Evolutionary conservation across 2,113 vertebrate genomes (phyloP).

Genomic region (Lethenteron camtschaticum): DNA sequence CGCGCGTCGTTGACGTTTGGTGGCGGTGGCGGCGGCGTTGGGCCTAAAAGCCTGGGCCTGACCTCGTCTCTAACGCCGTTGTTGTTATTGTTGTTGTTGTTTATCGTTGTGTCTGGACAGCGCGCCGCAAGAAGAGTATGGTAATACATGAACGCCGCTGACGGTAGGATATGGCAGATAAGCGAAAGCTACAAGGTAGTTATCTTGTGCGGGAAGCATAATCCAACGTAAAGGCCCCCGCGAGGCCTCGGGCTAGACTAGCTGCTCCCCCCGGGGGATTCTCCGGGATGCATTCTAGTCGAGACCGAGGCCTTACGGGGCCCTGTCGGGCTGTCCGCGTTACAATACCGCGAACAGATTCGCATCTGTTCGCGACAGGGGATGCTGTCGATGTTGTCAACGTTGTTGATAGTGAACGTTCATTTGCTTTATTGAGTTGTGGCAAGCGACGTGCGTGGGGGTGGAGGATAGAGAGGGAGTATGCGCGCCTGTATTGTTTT

Average conservation of each 20-base stretch:
- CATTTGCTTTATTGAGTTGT: too few species aligned
- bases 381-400: too few species aligned
- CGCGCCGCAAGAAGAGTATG: conserved; percentile 3
- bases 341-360: not conserved
- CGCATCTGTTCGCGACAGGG: not conserved
- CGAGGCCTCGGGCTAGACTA: not conserved
- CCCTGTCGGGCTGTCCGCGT: not conserved
- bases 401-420: too few species aligned
- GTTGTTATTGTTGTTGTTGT: too few species aligned
- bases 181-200: conserved; percentile 4
- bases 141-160: conserved; percentile 4
- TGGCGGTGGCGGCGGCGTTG: too few species aligned
- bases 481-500: too few species aligned
- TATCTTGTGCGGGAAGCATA: not conserved
- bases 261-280: not conserved
- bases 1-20: too few species aligned
- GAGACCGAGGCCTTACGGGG: not conserved
- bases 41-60: too few species aligned
- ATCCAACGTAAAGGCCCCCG: not conserved
- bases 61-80: too few species aligned
- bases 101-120: not conserved
- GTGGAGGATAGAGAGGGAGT: too few species aligned
- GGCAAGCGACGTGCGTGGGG: too few species aligned
- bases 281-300: not conserved
- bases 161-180: conserved; percentile 1